Evolutionary conservation across 2,797 vertebrate genomes (phyloP).

Genomic region (Aplochiton taeniatus): DNA sequence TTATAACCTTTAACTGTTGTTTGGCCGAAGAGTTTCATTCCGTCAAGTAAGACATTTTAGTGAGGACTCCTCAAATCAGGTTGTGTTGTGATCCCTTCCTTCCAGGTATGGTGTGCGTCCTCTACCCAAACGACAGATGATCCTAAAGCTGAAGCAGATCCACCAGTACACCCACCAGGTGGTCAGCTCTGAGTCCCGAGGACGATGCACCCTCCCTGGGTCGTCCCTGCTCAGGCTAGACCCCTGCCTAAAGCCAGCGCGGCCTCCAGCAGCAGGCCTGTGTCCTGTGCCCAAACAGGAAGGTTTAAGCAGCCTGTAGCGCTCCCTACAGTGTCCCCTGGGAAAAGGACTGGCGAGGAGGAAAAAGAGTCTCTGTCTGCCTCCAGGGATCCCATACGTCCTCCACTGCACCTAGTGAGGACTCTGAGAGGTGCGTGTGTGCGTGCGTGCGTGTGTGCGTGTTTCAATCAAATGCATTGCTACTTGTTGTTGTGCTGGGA

Average conservation of each 20-base stretch:
- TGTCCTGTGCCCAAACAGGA: conserved; percentile 21
- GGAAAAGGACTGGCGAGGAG: conserved; percentile 27
- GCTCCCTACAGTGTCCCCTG: conserved; percentile 38
- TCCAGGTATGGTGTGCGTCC: conserved; percentile 90
- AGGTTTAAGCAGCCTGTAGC: conserved; percentile 64
- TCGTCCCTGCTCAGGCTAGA: conserved; percentile 16
- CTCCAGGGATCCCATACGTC: conserved; percentile 83
- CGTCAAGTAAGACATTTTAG: neutral
- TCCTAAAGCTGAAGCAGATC: conserved; percentile 95
- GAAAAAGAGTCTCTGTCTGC: conserved; percentile 54
- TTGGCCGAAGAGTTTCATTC: neutral
- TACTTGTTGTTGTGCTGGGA: too few relatives aligned
- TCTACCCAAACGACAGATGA: conserved; percentile 93
- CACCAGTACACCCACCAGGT: conserved; percentile 94
- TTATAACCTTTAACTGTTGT: neutral
- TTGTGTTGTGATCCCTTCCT: neutral
- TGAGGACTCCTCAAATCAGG: neutral
- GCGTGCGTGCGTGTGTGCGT: neutral
- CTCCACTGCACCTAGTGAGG: conserved; percentile 75
- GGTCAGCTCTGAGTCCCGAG: conserved; percentile 79
- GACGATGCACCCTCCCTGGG: conserved; percentile 53
- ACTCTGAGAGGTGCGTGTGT: conserved; percentile 82
- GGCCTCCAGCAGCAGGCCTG: conserved; percentile 1
- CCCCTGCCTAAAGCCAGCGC: conserved; percentile 10
- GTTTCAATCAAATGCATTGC: neutral